Evolutionary conservation across 2,888 invertebrate genomes (phyloP).

Genomic region (Athrips mouffetella): DNA sequence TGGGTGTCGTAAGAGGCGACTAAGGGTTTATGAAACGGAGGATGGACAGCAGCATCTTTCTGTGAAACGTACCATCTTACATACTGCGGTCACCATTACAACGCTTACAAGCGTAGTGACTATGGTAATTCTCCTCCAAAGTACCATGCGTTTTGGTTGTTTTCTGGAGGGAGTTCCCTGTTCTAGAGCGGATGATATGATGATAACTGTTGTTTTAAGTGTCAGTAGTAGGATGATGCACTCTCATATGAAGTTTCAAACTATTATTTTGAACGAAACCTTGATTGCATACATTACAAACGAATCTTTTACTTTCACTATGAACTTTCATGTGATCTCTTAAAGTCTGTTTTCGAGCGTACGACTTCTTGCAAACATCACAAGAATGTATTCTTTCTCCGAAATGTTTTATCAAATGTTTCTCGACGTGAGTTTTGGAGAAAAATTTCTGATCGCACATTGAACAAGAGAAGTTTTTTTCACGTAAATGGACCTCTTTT

Average conservation of each 20-base stretch:
- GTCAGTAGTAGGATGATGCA: constrained; percentile 41
- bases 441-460: constrained; percentile 74
- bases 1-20: no score
- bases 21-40: no score
- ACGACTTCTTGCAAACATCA: constrained; percentile 68
- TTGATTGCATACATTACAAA: constrained; percentile 47
- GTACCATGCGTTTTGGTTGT: no score
- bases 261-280: constrained; percentile 53
- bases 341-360: constrained; percentile 60
- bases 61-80: no score
- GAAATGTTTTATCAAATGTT: constrained; percentile 72
- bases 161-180: no score
- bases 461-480: constrained; percentile 63
- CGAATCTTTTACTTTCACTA: constrained; percentile 43
- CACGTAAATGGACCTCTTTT: constrained; percentile 64
- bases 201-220: constrained; percentile 19
- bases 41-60: no score
- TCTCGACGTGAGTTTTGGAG: constrained; percentile 66
- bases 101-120: no score
- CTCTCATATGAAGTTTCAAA: constrained; percentile 47
- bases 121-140: no score
- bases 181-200: no score
- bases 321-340: constrained; percentile 62
- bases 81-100: no score
- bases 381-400: constrained; percentile 69